A percentile compares a stretch with the other conserved stretches of the same genome.
Conservation (phyloP, 64 coral and sea anemone genomes). For the Porites lutea region DNA sequence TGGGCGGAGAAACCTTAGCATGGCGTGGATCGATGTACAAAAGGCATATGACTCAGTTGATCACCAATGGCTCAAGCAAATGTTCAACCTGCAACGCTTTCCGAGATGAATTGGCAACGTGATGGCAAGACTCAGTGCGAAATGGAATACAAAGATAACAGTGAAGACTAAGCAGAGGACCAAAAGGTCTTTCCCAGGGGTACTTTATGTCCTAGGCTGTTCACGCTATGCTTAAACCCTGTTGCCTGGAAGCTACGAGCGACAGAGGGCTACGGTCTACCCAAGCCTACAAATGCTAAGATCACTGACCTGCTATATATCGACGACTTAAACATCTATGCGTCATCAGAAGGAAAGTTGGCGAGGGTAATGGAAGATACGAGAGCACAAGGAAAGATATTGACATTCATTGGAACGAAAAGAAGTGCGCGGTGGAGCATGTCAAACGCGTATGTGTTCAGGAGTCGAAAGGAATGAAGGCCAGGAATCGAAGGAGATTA, state of each 20-base stretch:
- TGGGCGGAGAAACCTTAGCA: conserved; percentile 7
- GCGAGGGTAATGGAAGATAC: no score
- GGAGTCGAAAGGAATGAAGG: no score
- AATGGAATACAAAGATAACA: neutral
- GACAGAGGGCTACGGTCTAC: neutral
- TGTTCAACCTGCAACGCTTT: conserved; percentile 1
- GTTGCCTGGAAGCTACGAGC: no score
- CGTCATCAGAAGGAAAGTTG: no score
- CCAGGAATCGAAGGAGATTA: no score
- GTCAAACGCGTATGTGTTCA: no score
- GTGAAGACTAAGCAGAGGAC: neutral
- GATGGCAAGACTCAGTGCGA: neutral
- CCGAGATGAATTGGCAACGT: neutral
- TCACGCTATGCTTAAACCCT: neutral
- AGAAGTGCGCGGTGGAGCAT: no score
- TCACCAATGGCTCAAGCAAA: neutral
- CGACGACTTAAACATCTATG: neutral
- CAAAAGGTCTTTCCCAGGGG: conserved; percentile 28
- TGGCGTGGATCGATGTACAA: neutral
- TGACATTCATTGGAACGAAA: no score
- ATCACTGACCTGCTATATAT: no score
- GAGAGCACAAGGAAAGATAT: no score
- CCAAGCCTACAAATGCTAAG: neutral
- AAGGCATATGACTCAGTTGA: conserved; percentile 20
- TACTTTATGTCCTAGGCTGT: no score